These are phyloP conservation scores for Lysiphlebus fabarum DNA, from an alignment of 1,140 invertebrate species.

Conservation along the genomic window DNA sequence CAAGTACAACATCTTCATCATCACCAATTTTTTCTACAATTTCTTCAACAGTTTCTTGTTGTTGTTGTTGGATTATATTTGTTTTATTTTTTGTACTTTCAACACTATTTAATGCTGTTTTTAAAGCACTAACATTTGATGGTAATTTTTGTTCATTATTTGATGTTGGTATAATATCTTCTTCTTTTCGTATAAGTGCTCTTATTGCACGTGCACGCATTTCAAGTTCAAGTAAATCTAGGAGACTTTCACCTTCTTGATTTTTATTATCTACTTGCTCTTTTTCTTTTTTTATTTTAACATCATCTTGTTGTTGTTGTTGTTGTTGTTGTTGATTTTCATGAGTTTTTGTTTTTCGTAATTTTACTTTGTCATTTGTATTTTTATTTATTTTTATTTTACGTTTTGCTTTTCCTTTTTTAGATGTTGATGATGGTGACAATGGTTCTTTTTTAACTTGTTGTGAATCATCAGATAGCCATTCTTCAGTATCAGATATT, in stretches of 20 bases:
- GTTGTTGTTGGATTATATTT: neutral
- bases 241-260: conserved; percentile 55
- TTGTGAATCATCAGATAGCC: conserved; percentile 40
- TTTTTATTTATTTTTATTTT: conserved; percentile 31
- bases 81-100: conserved; percentile 2
- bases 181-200: conserved; percentile 55
- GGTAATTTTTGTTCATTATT: conserved; percentile 7
- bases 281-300: conserved; percentile 36
- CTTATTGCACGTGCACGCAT: conserved; percentile 58
- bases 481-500: conserved; percentile 52
- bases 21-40: conserved; percentile 35
- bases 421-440: conserved; percentile 22
- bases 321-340: neutral
- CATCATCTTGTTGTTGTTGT: conserved; percentile 18
- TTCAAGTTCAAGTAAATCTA: conserved; percentile 57
- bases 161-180: conserved; percentile 39
- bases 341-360: conserved; percentile 33
- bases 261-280: conserved; percentile 28
- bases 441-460: conserved; percentile 34
- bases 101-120: conserved; percentile 18
- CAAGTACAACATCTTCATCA: conserved; percentile 51
- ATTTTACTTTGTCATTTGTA: conserved; percentile 29
- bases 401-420: conserved; percentile 32
- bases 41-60: neutral
- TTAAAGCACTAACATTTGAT: conserved; percentile 12